Percentiles rank a stretch among this genome's conserved stretches.
Evolutionary conservation across 2,797 vertebrate species (phyloP).

Genomic region (Periparus ater): DNA sequence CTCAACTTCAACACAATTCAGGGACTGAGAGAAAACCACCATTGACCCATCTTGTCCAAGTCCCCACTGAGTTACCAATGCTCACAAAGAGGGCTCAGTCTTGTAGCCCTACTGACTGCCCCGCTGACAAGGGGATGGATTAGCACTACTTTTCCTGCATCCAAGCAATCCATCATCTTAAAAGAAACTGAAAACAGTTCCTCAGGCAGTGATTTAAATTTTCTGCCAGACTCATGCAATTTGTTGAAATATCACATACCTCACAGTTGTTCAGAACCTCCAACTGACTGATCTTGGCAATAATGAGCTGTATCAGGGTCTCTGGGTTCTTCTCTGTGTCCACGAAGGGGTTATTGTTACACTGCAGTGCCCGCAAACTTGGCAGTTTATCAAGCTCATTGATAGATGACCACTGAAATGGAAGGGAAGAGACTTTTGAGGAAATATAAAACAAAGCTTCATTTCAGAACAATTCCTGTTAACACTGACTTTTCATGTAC

Average conservation of each 20-base stretch:
- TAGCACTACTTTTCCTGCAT: background rate
- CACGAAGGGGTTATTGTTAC: constrained; percentile 79
- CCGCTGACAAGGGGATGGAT: background rate
- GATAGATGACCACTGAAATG: constrained; percentile 86
- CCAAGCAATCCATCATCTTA: background rate
- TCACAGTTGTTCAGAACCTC: constrained; percentile 79
- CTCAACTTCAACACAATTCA: background rate
- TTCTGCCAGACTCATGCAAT: background rate
- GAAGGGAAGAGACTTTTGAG: background rate
- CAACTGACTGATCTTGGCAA: constrained; percentile 85
- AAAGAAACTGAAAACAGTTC: background rate
- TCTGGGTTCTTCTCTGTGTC: constrained; percentile 74
- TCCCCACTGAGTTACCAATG: background rate
- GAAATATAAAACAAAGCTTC: background rate
- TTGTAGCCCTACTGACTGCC: background rate
- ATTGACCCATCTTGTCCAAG: background rate
- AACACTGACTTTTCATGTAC: background rate
- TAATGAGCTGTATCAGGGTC: constrained; percentile 83
- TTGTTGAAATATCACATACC: constrained; percentile 62
- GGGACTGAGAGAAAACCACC: background rate
- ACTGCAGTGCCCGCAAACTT: constrained; percentile 79
- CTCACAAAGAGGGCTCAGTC: background rate
- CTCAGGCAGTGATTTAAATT: background rate
- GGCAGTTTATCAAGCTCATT: constrained; percentile 88
- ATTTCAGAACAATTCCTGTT: background rate